Evolutionary conservation across 1,140 invertebrate genomes (phyloP).

Genomic region (Holotrichia oblita): DNA sequence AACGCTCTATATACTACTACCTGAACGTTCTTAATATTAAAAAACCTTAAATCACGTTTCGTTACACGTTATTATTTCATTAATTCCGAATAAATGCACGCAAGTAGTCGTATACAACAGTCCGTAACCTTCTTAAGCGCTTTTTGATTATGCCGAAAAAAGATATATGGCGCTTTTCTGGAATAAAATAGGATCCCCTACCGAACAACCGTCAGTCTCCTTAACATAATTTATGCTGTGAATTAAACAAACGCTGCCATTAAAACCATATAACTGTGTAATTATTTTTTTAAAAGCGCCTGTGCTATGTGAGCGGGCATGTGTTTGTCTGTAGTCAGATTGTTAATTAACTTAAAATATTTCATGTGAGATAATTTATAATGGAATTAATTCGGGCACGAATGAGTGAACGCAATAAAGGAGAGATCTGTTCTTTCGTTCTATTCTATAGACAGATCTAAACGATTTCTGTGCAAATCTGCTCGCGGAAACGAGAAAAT

Average conservation of each 20-base stretch:
- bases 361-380: conserved; percentile 9
- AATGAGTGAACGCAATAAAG: not conserved
- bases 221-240: conserved; percentile 17
- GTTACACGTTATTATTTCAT: conserved; percentile 3
- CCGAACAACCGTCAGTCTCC: not conserved
- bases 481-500: too few relatives aligned
- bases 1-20: too few relatives aligned
- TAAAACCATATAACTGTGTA: conserved; percentile 15
- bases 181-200: conserved; percentile 13
- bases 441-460: too few relatives aligned
- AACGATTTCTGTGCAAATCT: too few relatives aligned
- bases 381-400: conserved; percentile 10
- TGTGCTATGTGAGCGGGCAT: not conserved
- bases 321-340: not conserved
- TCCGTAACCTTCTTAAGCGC: conserved; percentile 10
- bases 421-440: not conserved
- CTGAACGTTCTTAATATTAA: too few relatives aligned
- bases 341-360: conserved; percentile 22
- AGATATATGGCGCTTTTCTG: conserved; percentile 7
- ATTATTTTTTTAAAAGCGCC: conserved; percentile 7
- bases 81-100: not conserved
- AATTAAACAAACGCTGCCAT: conserved; percentile 12
- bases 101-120: conserved; percentile 11
- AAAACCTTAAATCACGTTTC: not conserved
- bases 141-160: conserved; percentile 8